Percentiles rank a stretch among this genome's conserved stretches.
phyloP scores from a whole-genome alignment of 2,888 invertebrate species.

The Eudasyphora cyanicolor region DNA sequence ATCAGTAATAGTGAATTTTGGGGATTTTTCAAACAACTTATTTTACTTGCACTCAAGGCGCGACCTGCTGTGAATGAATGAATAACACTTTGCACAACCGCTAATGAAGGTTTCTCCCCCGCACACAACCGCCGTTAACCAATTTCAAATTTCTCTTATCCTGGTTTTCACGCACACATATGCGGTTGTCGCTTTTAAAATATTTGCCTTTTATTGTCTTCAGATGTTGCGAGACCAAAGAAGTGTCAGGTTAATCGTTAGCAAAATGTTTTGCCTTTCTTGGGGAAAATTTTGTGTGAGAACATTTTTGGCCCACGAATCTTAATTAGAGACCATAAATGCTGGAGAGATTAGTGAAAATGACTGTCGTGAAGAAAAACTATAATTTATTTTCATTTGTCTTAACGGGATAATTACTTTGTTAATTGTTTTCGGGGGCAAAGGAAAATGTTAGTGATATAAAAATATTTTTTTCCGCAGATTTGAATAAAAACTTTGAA shows the following conservation, averaged over 20 bases:
- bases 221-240: not conserved
- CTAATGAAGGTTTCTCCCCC: conserved; percentile 55
- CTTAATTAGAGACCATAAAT: conserved; percentile 9
- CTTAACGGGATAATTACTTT: not conserved
- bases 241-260: not conserved
- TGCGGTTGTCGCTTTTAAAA: conserved; percentile 18
- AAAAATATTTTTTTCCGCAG: too few relatives aligned
- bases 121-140: too few relatives aligned
- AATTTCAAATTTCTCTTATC: conserved; percentile 8
- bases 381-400: not conserved
- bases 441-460: too few relatives aligned
- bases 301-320: not conserved
- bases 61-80: not conserved
- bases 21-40: conserved; percentile 38
- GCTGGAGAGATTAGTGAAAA: not conserved
- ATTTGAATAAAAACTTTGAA: too few relatives aligned
- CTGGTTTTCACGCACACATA: not conserved
- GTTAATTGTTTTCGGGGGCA: too few relatives aligned
- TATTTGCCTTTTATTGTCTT: conserved; percentile 1
- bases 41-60: not conserved
- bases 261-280: not conserved
- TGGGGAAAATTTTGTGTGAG: conserved; percentile 9
- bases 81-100: conserved; percentile 37
- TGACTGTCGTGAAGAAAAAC: not conserved
- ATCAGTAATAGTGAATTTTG: conserved; percentile 30